Conservation (phyloP, 2,113 vertebrate genomes). For the Oreocharis arfaki region DNA sequence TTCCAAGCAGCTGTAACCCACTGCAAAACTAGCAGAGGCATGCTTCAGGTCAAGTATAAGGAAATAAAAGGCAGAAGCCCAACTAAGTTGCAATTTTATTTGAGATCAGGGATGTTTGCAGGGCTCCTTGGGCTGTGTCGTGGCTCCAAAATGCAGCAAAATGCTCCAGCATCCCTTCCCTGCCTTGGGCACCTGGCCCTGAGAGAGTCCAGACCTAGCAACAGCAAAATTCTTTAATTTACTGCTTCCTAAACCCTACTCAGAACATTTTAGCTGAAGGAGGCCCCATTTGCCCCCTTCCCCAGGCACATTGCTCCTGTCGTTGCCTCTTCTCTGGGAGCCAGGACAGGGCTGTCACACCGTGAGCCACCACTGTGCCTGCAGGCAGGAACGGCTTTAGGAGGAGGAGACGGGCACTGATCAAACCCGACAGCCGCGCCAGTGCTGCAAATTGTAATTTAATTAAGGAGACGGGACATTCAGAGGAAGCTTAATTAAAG, state of each 20-base stretch:
- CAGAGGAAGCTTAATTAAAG: conserved; percentile 40
- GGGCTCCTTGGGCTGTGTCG: neutral
- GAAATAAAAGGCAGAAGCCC: neutral
- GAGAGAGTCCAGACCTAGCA: neutral
- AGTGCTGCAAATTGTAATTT: neutral
- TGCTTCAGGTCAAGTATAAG: neutral
- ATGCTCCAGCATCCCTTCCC: neutral
- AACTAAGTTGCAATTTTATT: neutral
- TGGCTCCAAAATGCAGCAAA: neutral
- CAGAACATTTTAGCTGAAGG: rapidly evolving
- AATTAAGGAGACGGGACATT: neutral
- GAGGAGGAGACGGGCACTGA: neutral
- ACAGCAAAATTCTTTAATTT: neutral
- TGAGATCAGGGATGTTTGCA: neutral
- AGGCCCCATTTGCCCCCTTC: neutral
- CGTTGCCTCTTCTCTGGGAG: neutral
- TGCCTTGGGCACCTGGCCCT: neutral
- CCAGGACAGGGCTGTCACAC: neutral
- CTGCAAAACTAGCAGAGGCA: neutral
- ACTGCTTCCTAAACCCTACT: neutral
- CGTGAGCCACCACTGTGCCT: rapidly evolving
- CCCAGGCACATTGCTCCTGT: neutral
- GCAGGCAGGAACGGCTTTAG: neutral
- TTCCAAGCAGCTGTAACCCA: neutral
- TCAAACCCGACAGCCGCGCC: rapidly evolving